A percentile compares a stretch with the other conserved stretches of the same genome.
phyloP scores from a whole-genome alignment of 1,140 invertebrate species.

The Archivesica marissinica region DNA sequence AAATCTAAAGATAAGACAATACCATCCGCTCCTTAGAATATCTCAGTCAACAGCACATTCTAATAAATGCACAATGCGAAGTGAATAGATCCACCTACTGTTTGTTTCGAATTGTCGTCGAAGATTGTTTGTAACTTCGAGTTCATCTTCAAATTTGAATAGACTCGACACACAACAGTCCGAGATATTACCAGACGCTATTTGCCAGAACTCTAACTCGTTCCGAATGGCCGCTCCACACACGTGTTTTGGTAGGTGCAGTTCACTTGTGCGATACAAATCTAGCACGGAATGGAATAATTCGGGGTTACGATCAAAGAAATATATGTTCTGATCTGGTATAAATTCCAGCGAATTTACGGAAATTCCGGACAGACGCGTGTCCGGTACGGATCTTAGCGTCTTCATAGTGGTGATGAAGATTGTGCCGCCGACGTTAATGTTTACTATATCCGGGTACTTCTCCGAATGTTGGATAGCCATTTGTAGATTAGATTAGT shows the following conservation, averaged over 20 bases:
- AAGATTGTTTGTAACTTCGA: constrained; percentile 62
- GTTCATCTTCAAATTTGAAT: constrained; percentile 64
- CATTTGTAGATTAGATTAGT: background rate
- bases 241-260: constrained; percentile 98
- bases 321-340: constrained; percentile 94
- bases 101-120: constrained; percentile 58
- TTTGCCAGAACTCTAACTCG: constrained; percentile 75
- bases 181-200: constrained; percentile 61
- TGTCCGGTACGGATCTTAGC: constrained; percentile 67
- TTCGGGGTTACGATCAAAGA: constrained; percentile 98
- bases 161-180: constrained; percentile 71
- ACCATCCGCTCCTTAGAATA: no score
- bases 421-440: constrained; percentile 70
- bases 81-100: constrained; percentile 52
- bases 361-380: constrained; percentile 61
- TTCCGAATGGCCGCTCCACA: constrained; percentile 86
- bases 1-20: no score
- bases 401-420: constrained; percentile 69
- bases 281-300: constrained; percentile 98
- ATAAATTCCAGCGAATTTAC: constrained; percentile 35
- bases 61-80: no score
- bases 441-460: constrained; percentile 51
- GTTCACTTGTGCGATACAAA: constrained; percentile 97
- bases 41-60: no score
- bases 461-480: constrained; percentile 9